Conservation (phyloP, 30 jellyfish, hydroid and myxozoan species). For the Hydractinia symbiolongicarpus region DNA sequence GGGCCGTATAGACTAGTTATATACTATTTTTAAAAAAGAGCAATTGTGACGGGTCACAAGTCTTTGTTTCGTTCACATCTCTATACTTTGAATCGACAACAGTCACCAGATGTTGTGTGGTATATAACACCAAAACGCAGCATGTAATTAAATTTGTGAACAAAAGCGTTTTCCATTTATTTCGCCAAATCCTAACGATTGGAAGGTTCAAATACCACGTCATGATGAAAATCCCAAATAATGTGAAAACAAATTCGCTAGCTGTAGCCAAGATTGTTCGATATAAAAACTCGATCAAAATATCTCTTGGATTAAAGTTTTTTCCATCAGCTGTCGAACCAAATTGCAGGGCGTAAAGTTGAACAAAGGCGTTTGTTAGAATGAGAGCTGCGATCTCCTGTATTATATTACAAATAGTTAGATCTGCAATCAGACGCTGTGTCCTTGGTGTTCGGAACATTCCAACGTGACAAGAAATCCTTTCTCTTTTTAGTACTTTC, state of each 20-base stretch:
- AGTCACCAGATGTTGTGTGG: slow-evolving; percentile 13
- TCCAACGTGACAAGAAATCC: neutral
- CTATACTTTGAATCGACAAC: slow-evolving; percentile 4
- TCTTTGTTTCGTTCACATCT: neutral
- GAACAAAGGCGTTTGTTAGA: slow-evolving; percentile 5
- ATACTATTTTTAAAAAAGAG: neutral
- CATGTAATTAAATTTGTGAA: neutral
- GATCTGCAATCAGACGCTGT: slow-evolving; percentile 4
- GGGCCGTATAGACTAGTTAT: neutral
- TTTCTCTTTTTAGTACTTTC: neutral
- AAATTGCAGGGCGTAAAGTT: slow-evolving; percentile 5
- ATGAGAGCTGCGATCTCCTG: slow-evolving; percentile 4
- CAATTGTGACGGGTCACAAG: slow-evolving; percentile 7
- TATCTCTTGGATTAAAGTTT: neutral
- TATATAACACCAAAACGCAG: neutral
- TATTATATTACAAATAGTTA: slow-evolving; percentile 8
- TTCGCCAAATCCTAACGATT: slow-evolving; percentile 10
- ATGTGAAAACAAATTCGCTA: slow-evolving; percentile 14
- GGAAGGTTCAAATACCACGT: slow-evolving; percentile 27
- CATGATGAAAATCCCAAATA: slow-evolving; percentile 11
- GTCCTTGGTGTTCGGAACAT: slow-evolving; percentile 19
- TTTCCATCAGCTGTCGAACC: neutral
- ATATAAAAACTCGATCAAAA: neutral
- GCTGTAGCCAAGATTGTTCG: slow-evolving; percentile 7
- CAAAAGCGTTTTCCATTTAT: slow-evolving; percentile 7